phyloP scores from a whole-genome alignment of 2,797 vertebrate genomes.

The Lepus townsendii region DNA sequence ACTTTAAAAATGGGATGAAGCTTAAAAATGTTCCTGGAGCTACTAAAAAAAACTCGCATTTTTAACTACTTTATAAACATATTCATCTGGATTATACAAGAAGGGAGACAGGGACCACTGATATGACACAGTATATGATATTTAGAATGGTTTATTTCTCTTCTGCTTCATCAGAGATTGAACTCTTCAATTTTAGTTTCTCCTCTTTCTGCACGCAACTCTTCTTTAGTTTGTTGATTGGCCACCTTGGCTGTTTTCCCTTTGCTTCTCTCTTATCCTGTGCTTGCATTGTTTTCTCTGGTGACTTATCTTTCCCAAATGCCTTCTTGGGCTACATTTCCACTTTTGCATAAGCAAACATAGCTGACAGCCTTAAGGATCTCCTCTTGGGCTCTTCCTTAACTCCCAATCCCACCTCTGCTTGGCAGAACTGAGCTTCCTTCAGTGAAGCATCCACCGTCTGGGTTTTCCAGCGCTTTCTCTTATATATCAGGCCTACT shows the following conservation, averaged over 20 bases:
- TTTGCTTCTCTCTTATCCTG: background rate
- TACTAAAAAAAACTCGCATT: too few species aligned
- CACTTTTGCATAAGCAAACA: background rate
- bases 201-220: too few species aligned
- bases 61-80: background rate
- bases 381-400: background rate
- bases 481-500: too few species aligned
- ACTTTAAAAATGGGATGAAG: too few species aligned
- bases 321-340: background rate
- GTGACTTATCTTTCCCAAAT: background rate
- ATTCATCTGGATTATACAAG: background rate
- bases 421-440: too few species aligned
- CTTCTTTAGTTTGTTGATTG: too few species aligned
- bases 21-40: too few species aligned
- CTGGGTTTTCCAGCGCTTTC: too few species aligned
- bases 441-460: too few species aligned
- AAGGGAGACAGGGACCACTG: background rate
- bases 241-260: background rate
- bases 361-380: background rate
- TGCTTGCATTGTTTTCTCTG: background rate
- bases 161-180: background rate
- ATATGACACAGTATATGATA: background rate
- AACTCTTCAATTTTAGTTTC: background rate
- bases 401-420: background rate
- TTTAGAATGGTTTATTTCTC: too few species aligned